A percentile compares a stretch with the other conserved stretches of the same genome.
These are phyloP conservation scores for zebrafish (Danio rerio) DNA, from an alignment of 2,113 vertebrate genomes.

Conservation along the genomic window GRCz12tu NC_133178.1:16210501-16211000, in stretches of 20 bases:
- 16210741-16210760: slow-evolving; percentile 32
- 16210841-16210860: slow-evolving; percentile 62
- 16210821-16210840: slow-evolving; percentile 32
- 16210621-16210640: background rate
- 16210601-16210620: background rate
- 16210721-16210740: slow-evolving; percentile 1
- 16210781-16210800: background rate
- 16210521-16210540: background rate
- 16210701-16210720: slow-evolving; percentile 17
- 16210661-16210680: background rate
- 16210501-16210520: background rate
- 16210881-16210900: slow-evolving; percentile 48
- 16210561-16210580: background rate
- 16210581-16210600: background rate
- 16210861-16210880: slow-evolving; percentile 42
- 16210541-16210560: background rate
- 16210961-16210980: slow-evolving; percentile 11
- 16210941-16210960: slow-evolving; percentile 38
- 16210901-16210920: slow-evolving; percentile 63
- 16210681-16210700: background rate
- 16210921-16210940: slow-evolving; percentile 62
- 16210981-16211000: slow-evolving; percentile 13
- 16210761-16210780: slow-evolving; percentile 38
- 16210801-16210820: slow-evolving; percentile 13
- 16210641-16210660: background rate